phyloP scores from a whole-genome alignment of 2,797 vertebrate genomes.

The Sylvilagus floridanus region DNA sequence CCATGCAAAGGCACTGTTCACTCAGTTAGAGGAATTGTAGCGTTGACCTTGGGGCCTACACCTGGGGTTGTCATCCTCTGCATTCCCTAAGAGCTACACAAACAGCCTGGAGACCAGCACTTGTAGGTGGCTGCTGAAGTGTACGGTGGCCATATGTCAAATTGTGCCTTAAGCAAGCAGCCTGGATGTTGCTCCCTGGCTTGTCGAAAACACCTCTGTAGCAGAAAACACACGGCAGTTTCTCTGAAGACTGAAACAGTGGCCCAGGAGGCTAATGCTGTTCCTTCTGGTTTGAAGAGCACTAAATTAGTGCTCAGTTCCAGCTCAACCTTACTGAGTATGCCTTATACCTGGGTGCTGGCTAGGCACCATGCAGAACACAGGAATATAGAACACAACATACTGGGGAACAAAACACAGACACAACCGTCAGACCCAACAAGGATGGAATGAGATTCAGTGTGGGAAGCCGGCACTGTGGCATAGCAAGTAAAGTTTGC shows the following conservation, averaged over 20 bases:
- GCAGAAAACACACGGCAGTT: constrained; percentile 45
- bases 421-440: background rate
- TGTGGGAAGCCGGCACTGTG: background rate
- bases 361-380: background rate
- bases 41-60: constrained; percentile 74
- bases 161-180: background rate
- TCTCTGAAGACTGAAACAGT: constrained; percentile 24
- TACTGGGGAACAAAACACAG: background rate
- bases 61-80: constrained; percentile 76
- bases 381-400: background rate
- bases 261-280: background rate
- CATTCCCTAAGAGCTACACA: constrained; percentile 80
- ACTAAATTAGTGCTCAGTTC: background rate
- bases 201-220: constrained; percentile 68
- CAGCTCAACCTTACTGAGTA: background rate
- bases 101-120: constrained; percentile 50
- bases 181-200: background rate
- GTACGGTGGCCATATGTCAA: background rate
- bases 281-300: background rate
- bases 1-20: constrained; percentile 26
- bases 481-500: too few relatives aligned
- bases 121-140: background rate
- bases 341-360: background rate
- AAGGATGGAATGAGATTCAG: background rate
- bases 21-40: constrained; percentile 74